Conservation (phyloP, 2,888 invertebrate species). For the Lasioglossum oenotherae region DNA sequence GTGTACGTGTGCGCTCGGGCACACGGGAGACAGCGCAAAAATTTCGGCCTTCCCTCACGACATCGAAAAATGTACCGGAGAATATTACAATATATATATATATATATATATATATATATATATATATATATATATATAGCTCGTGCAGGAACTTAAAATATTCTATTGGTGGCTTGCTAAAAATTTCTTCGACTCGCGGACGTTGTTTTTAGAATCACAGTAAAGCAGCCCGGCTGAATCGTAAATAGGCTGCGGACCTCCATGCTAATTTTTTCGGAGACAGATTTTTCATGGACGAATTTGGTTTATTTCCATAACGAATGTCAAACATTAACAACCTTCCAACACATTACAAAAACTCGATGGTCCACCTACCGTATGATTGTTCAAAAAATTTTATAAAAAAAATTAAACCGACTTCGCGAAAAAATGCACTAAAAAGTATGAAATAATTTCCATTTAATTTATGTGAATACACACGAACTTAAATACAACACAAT, state of each 20-base stretch:
- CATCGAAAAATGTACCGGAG: slow-evolving; percentile 1
- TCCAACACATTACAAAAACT: background rate
- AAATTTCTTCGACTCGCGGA: background rate
- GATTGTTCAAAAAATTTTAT: background rate
- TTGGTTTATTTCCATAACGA: background rate
- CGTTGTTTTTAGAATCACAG: background rate
- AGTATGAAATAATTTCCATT: too few species aligned
- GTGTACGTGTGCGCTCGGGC: background rate
- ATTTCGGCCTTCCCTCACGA: background rate
- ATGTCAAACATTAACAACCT: background rate
- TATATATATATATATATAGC: background rate
- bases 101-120: background rate
- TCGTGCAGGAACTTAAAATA: background rate
- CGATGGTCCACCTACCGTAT: background rate
- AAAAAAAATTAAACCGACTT: too few species aligned
- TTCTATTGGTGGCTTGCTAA: background rate
- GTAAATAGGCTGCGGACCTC: background rate
- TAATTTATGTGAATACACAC: too few species aligned
- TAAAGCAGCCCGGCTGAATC: background rate
- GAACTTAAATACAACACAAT: too few species aligned
- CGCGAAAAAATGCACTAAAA: too few species aligned
- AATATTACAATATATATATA: background rate
- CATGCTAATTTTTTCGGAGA: background rate
- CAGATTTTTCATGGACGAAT: background rate
- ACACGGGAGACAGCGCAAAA: background rate